Base-by-base conservation (phyloP, 1,140 invertebrate genomes). In the Aphelinus atriplicis region DNA sequence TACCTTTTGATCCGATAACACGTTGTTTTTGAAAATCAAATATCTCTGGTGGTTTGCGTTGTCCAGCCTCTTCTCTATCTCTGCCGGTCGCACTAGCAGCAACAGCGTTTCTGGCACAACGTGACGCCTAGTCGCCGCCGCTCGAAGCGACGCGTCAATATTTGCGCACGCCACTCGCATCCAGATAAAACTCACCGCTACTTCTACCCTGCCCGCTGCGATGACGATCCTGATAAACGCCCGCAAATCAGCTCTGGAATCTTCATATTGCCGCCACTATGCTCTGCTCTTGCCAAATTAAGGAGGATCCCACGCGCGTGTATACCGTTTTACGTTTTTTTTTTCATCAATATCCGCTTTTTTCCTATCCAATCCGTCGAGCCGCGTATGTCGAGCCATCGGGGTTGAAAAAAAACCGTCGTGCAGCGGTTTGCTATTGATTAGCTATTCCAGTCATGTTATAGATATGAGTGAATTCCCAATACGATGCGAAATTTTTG, bases 11-110 rank as follows among this genome's bases (percentile, higher is more conserved):
- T 58, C 74, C 68, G 69, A 76, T 76, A 68, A 71, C 62, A 70
- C 68, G 62, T 76, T 76, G 68, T 76, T 76, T 76, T 76, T 61
- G 71, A 75, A 76, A 71, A 76, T 71, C 67, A 64, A 66, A 70
- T 75, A 75, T 64, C 73, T 62, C 65, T 60, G 43, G 7, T 61
- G 10, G 62, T 57, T 72, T 63, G 48, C 60, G 43, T 45, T 5
- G 66, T 9, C 51, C 4, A 0, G 51, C 51, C 51, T 9, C 51
- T 9, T 53, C 51, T 9, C 51, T 9, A 53, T 53, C 9, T 53
- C 47, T 9, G 42, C 3, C 47, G 46, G 42, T 42, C 51, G 3
- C n/a, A 0, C 51, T 53, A 55, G 5, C 53, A 55, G 10, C 53
- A 10, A 7, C 10, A 7, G 10, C 53, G 53, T 5, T 10, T 10